phyloP scores from a whole-genome alignment of 2,113 vertebrate genomes.

The Uria lomvia region DNA sequence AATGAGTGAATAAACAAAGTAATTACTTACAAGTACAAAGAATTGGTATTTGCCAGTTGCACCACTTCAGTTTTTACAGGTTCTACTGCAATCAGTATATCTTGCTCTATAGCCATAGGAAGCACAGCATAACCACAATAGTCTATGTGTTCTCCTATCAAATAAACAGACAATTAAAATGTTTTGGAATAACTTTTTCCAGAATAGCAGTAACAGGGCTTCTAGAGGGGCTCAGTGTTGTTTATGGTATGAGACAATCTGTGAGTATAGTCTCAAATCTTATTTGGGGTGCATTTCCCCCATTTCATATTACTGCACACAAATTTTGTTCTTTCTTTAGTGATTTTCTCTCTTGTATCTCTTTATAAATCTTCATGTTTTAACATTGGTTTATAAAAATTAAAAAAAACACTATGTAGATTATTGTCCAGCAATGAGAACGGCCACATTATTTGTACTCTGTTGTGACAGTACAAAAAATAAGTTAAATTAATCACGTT shows the following conservation, averaged over 20 bases:
- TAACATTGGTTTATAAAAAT: neutral
- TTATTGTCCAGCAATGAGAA: neutral
- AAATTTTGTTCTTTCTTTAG: neutral
- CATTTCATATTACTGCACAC: neutral
- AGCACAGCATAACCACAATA: constrained; percentile 97
- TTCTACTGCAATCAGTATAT: constrained; percentile 88
- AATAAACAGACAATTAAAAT: constrained; percentile 10
- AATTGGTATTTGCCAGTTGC: constrained; percentile 84
- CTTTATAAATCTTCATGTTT: neutral
- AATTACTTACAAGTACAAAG: constrained; percentile 83
- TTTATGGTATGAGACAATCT: neutral
- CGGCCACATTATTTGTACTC: neutral
- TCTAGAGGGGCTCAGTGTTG: neutral
- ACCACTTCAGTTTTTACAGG: constrained; percentile 77
- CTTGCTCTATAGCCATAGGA: constrained; percentile 96
- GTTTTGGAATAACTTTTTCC: neutral
- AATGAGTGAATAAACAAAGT: neutral
- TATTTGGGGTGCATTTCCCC: neutral
- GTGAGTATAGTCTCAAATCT: neutral
- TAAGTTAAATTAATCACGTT: neutral
- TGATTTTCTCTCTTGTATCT: neutral
- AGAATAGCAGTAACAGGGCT: neutral
- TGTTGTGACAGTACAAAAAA: neutral
- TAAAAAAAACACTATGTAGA: neutral
- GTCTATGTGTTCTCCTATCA: constrained; percentile 93